Percentiles rank a stretch among this genome's conserved stretches.
Evolutionary conservation across 2,888 invertebrate genomes (phyloP).

Genomic region (Ectemnius lituratus): DNA sequence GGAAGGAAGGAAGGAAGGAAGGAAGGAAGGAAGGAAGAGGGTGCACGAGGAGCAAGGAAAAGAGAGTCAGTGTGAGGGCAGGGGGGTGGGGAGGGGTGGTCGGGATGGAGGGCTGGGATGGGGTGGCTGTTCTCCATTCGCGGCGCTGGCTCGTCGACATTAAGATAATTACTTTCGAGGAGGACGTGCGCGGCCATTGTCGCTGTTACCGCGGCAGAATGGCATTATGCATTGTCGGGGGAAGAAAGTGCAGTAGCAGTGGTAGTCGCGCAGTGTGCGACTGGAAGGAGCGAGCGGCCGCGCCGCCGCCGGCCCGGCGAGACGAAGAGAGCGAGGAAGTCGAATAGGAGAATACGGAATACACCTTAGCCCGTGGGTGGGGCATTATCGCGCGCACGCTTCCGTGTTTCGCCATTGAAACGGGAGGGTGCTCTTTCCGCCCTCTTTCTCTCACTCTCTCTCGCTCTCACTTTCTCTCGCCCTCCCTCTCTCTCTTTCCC

Average conservation of each 20-base stretch:
- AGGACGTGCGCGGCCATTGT: constrained; percentile 63
- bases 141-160: constrained; percentile 62
- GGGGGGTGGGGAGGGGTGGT: constrained; percentile 8
- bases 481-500: constrained; percentile 12
- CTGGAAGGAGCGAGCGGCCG: constrained; percentile 25
- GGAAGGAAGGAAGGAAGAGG: constrained; percentile 11
- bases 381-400: constrained; percentile 52
- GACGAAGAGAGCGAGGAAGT: constrained; percentile 7
- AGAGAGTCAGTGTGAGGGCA: constrained; percentile 15
- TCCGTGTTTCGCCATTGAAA: constrained; percentile 53
- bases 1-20: constrained; percentile 13
- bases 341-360: constrained; percentile 4
- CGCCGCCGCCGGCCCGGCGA: constrained; percentile 19
- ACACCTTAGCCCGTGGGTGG: constrained; percentile 57
- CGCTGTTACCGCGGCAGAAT: constrained; percentile 64
- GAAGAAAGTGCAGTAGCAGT: constrained; percentile 58
- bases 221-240: constrained; percentile 62
- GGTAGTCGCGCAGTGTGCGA: constrained; percentile 8
- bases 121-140: constrained; percentile 52
- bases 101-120: constrained; percentile 4
- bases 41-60: neutral
- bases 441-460: constrained; percentile 33
- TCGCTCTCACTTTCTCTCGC: constrained; percentile 5
- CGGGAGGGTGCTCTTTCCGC: constrained; percentile 15
- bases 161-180: constrained; percentile 69